Conservation (phyloP, 2,888 invertebrate species). For the Oxyscelio sp. region DNA sequence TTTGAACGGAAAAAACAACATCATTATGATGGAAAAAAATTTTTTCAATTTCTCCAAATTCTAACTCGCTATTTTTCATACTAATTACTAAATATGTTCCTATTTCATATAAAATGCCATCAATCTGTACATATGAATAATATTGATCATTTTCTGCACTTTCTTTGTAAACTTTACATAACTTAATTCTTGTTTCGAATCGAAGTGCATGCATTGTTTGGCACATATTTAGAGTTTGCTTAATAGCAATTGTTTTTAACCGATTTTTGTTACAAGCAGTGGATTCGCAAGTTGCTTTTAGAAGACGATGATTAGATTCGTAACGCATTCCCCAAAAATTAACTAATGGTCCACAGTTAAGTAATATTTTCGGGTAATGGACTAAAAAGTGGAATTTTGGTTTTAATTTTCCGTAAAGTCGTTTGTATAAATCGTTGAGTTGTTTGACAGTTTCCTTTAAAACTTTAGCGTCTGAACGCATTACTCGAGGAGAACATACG, state of each 20-base stretch:
- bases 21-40: too few species aligned
- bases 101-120: too few species aligned
- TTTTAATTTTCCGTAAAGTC: not conserved
- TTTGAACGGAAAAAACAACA: too few species aligned
- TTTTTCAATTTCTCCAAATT: too few species aligned
- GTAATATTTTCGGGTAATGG: slow-evolving; percentile 33
- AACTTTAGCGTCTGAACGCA: slow-evolving; percentile 1
- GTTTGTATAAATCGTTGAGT: slow-evolving; percentile 2
- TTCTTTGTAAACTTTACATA: too few species aligned
- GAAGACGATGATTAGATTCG: slow-evolving; percentile 24
- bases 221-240: slow-evolving; percentile 28
- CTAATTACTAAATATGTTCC: too few species aligned
- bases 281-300: not conserved
- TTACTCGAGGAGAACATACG: slow-evolving; percentile 4
- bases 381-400: not conserved
- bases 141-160: too few species aligned
- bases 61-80: too few species aligned
- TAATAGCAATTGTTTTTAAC: slow-evolving; percentile 34
- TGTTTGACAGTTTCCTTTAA: slow-evolving; percentile 14
- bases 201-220: too few species aligned
- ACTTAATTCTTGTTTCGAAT: too few species aligned
- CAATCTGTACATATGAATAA: too few species aligned
- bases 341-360: slow-evolving; percentile 4
- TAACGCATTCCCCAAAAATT: slow-evolving; percentile 39
- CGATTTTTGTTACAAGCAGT: slow-evolving; percentile 20